A percentile compares a stretch with the other conserved stretches of the same genome.
These are phyloP conservation scores for Dichetophora obliterata DNA, from an alignment of 2,888 invertebrate species.

Conservation along the genomic window DNA sequence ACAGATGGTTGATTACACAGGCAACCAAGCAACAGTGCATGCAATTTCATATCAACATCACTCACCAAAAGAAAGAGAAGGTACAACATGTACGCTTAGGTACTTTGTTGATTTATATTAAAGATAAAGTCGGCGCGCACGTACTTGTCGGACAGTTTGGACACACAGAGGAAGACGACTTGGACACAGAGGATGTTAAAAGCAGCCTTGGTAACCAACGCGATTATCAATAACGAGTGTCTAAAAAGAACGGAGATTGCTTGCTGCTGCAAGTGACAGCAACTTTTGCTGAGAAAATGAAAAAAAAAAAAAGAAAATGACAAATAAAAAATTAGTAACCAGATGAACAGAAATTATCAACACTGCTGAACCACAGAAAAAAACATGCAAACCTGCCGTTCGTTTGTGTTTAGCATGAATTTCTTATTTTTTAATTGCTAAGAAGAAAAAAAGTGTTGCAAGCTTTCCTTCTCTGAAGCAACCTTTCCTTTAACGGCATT, in stretches of 20 bases:
- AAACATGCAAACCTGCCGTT: neutral
- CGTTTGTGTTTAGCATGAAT: neutral
- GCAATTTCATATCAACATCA: neutral
- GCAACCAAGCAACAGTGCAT: neutral
- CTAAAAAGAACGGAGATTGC: conserved; percentile 32
- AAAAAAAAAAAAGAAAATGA: conserved; percentile 2
- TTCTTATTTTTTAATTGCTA: neutral
- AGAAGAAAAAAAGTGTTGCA: neutral
- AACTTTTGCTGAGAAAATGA: neutral
- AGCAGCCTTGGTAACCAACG: neutral
- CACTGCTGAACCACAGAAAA: conserved; percentile 7
- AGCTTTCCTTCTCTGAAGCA: neutral
- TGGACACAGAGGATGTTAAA: conserved; percentile 1
- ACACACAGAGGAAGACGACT: conserved; percentile 5
- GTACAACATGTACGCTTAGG: neutral
- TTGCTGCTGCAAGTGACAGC: conserved; percentile 29
- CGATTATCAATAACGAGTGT: conserved; percentile 31
- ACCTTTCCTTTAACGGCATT: neutral
- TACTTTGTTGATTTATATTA: conserved; percentile 38
- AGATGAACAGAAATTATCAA: conserved; percentile 8
- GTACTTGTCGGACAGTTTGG: conserved; percentile 37
- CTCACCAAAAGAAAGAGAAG: neutral
- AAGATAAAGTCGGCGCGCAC: conserved; percentile 48
- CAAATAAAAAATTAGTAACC: conserved; percentile 1
- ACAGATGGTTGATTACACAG: too few relatives aligned